phyloP scores from a whole-genome alignment of 2,797 vertebrate species.

The Oreortyx pictus region DNA sequence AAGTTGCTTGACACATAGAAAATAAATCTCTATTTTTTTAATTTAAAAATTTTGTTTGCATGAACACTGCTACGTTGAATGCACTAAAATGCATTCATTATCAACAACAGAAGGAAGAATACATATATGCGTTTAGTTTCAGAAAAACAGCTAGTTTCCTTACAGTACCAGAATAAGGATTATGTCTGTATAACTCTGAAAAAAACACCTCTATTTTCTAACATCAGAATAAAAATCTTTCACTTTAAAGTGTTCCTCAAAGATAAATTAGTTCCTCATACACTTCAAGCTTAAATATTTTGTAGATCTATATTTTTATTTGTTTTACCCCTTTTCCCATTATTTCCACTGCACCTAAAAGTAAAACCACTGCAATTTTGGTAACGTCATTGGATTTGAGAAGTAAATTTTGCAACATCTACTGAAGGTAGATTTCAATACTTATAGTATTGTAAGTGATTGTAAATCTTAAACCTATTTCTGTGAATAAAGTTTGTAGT shows the following conservation, averaged over 20 bases:
- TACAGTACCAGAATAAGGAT: background rate
- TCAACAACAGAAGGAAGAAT: background rate
- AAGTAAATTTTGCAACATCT: background rate
- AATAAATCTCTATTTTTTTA: accelerated
- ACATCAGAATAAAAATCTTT: background rate
- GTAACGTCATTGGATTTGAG: background rate
- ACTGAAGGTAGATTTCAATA: background rate
- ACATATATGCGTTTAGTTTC: background rate
- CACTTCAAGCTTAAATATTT: background rate
- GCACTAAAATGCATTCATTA: background rate
- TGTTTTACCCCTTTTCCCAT: background rate
- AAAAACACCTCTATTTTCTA: background rate
- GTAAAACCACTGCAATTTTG: background rate
- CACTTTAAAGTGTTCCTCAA: background rate
- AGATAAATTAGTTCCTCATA: background rate
- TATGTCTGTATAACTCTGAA: background rate
- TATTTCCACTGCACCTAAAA: background rate
- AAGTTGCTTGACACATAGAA: background rate
- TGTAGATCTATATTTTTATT: background rate
- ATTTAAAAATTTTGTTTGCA: background rate
- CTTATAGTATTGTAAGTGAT: background rate
- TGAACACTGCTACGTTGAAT: background rate
- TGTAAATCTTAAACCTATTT: background rate
- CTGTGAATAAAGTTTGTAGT: background rate
- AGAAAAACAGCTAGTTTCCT: background rate